Percentiles rank a stretch among this genome's conserved stretches.
phyloP scores from a whole-genome alignment of 2,888 invertebrate genomes.

The Melolontha melolontha region DNA sequence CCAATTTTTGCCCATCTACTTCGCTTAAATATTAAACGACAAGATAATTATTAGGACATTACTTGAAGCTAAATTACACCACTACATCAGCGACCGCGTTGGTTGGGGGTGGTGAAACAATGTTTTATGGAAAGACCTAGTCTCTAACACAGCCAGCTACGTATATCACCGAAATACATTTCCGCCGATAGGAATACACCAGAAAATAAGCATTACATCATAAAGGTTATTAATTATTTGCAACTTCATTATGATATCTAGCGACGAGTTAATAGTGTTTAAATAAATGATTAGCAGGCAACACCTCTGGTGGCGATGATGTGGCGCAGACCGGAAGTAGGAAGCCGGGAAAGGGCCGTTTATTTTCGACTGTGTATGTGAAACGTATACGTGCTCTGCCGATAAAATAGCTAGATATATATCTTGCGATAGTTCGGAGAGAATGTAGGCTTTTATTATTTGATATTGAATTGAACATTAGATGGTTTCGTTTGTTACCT shows the following conservation, averaged over 20 bases:
- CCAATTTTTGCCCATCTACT: background rate
- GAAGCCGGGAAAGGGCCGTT: conserved; percentile 22
- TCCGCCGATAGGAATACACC: conserved; percentile 36
- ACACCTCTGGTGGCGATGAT: conserved; percentile 36
- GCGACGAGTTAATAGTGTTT: conserved; percentile 46
- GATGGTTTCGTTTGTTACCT: too few relatives aligned
- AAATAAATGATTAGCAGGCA: conserved; percentile 43
- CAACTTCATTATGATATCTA: conserved; percentile 65
- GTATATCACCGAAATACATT: conserved; percentile 19
- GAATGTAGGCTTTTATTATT: conserved; percentile 8
- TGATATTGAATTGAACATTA: conserved; percentile 19
- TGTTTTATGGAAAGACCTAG: conserved; percentile 26
- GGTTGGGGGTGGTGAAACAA: background rate
- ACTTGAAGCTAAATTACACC: too few relatives aligned
- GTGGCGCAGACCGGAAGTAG: conserved; percentile 7
- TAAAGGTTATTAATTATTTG: conserved; percentile 62
- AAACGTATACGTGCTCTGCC: background rate
- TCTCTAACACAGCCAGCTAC: background rate
- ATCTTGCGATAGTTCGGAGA: conserved; percentile 15
- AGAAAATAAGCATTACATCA: conserved; percentile 51
- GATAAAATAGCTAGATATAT: conserved; percentile 22
- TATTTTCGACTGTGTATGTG: background rate
- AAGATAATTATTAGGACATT: background rate
- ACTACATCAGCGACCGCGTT: background rate
- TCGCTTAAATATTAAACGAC: background rate